Evolutionary conservation across 2,888 invertebrate species (phyloP).

Genomic region (Eutolmus rufibarbis): DNA sequence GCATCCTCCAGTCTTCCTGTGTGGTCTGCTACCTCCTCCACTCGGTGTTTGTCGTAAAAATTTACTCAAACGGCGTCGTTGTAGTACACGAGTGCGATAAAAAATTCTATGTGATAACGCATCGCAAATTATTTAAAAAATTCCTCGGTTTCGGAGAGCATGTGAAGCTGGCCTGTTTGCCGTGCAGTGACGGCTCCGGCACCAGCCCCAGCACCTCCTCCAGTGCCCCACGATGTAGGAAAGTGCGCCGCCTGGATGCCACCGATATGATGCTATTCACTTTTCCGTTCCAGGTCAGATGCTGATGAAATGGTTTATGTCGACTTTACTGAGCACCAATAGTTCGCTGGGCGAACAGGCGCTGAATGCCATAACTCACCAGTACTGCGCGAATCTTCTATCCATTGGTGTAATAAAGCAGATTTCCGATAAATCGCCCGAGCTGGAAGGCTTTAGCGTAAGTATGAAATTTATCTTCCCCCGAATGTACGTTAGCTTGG

Average conservation of each 20-base stretch:
- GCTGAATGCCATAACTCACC: slow-evolving; percentile 76
- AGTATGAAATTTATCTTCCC: slow-evolving; percentile 6
- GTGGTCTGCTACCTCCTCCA: neutral
- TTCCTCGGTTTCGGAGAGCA: neutral
- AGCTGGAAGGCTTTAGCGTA: slow-evolving; percentile 9
- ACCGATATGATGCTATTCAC: slow-evolving; percentile 8
- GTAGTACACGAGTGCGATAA: slow-evolving; percentile 27
- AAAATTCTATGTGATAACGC: slow-evolving; percentile 27
- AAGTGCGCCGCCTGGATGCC: neutral
- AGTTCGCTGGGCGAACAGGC: slow-evolving; percentile 73
- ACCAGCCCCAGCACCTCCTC: neutral
- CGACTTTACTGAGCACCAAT: slow-evolving; percentile 74
- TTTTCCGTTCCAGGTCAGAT: slow-evolving; percentile 76
- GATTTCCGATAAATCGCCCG: slow-evolving; percentile 70
- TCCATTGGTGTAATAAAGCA: slow-evolving; percentile 86
- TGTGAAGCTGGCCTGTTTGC: neutral
- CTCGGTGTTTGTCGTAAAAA: slow-evolving; percentile 9
- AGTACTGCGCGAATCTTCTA: slow-evolving; percentile 86
- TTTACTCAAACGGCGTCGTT: neutral
- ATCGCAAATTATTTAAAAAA: slow-evolving; percentile 15
- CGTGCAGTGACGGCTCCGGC: neutral
- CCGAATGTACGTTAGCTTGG: neutral
- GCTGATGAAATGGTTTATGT: slow-evolving; percentile 88
- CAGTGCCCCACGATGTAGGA: neutral
- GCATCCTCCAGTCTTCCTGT: neutral